A percentile compares a stretch with the other conserved stretches of the same genome.
Evolutionary conservation across 1,140 invertebrate genomes (phyloP).

Genomic region (Mercenaria mercenaria): DNA sequence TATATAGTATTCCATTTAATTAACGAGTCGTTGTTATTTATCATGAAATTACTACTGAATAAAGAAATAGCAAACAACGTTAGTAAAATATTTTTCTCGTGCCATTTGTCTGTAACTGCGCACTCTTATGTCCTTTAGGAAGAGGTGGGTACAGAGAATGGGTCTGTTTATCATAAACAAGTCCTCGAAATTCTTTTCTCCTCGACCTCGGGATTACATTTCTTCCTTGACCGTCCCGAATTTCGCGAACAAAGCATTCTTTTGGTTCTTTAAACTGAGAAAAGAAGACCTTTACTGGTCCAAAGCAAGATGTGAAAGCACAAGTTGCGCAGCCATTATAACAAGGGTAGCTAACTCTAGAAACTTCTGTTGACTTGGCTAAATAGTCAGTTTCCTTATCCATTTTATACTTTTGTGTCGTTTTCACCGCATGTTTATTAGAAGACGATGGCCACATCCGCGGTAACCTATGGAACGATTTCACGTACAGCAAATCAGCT

Average conservation of each 20-base stretch:
- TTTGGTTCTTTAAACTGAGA: constrained; percentile 49
- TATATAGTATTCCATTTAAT: too few relatives aligned
- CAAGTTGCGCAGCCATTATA: constrained; percentile 40
- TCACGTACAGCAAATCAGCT: background rate
- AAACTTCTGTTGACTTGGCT: constrained; percentile 34
- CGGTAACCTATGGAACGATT: background rate
- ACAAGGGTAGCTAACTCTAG: constrained; percentile 54
- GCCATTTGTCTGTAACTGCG: background rate
- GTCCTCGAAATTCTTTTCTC: constrained; percentile 51
- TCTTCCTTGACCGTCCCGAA: constrained; percentile 47
- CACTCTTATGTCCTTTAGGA: background rate
- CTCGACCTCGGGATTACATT: constrained; percentile 16
- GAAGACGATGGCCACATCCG: background rate
- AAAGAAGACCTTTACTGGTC: constrained; percentile 52
- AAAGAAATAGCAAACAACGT: background rate
- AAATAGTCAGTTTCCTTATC: background rate
- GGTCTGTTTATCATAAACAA: constrained; percentile 56
- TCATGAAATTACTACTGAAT: too few relatives aligned
- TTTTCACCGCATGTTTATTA: background rate
- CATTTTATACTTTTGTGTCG: background rate
- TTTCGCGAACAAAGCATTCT: constrained; percentile 24
- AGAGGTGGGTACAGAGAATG: constrained; percentile 58
- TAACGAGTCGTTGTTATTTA: too few relatives aligned
- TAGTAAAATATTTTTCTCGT: constrained; percentile 46
- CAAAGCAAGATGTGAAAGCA: constrained; percentile 49